Evolutionary conservation across 64 coral and sea anemone species (phyloP).

Genomic region (Catalaphyllia jardinei): DNA sequence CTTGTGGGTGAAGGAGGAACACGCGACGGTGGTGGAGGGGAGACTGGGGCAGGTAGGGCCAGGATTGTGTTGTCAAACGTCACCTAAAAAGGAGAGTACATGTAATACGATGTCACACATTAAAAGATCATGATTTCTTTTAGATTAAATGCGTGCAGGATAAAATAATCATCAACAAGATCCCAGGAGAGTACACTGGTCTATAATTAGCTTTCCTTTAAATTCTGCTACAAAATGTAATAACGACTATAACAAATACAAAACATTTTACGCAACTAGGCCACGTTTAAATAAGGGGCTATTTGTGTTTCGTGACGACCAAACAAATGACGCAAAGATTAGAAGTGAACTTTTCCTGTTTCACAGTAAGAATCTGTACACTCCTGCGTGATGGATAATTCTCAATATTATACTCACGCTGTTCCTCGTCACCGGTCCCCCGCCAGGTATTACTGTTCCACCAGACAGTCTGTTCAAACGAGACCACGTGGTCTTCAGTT

Average conservation of each 20-base stretch:
- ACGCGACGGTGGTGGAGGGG: slow-evolving; percentile 48
- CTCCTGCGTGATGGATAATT: no score
- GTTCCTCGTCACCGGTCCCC: slow-evolving; percentile 48
- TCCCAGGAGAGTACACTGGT: no score
- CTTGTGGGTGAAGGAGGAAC: slow-evolving; percentile 61
- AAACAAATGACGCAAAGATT: no score
- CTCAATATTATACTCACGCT: slow-evolving; percentile 38
- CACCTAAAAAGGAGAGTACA: slow-evolving; percentile 27
- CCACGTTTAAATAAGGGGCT: no score
- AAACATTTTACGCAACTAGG: no score
- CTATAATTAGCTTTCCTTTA: no score
- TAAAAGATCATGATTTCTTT: neutral
- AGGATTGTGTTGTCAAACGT: slow-evolving; percentile 62
- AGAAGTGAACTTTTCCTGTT: no score
- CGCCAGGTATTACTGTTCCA: slow-evolving; percentile 55
- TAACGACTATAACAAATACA: no score
- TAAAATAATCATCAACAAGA: no score
- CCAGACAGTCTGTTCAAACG: slow-evolving; percentile 81
- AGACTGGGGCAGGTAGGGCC: slow-evolving; percentile 80
- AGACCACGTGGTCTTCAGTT: slow-evolving; percentile 95
- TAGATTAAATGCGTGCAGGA: neutral
- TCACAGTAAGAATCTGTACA: no score
- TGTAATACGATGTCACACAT: neutral
- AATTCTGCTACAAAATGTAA: no score
- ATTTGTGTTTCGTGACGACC: no score